These are phyloP conservation scores for Phlogophora meticulosa DNA, from an alignment of 2,888 invertebrate species.

Conservation along the genomic window DNA sequence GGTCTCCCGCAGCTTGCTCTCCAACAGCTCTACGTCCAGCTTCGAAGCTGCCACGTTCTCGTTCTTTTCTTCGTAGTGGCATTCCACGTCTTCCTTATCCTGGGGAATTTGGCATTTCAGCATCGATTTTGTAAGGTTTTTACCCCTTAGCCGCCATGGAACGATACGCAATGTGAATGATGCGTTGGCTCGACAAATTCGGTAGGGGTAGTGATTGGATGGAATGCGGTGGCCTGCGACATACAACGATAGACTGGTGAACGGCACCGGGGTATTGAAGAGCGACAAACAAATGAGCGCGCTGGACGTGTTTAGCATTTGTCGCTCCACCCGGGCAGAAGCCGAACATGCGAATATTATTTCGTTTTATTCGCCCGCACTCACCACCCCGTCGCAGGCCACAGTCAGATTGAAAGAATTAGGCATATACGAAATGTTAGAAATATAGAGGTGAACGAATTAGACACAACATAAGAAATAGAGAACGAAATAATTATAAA, in stretches of 20 bases:
- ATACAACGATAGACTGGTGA: neutral
- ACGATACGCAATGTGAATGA: neutral
- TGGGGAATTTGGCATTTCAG: constrained; percentile 58
- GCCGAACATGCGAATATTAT: neutral
- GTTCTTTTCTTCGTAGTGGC: constrained; percentile 89
- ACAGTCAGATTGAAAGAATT: constrained; percentile 13
- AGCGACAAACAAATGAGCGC: constrained; percentile 1
- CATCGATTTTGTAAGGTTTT: neutral
- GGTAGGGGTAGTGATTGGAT: constrained; percentile 2
- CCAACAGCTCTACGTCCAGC: constrained; percentile 82
- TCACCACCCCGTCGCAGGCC: neutral
- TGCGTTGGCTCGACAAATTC: neutral
- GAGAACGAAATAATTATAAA: constrained; percentile 42
- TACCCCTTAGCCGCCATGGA: neutral
- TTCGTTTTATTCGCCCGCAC: neutral
- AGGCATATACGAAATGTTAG: neutral
- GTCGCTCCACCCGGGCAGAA: too few species aligned
- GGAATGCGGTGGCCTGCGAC: constrained; percentile 6
- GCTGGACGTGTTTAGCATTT: neutral
- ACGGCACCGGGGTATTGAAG: neutral
- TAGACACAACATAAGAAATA: constrained; percentile 27
- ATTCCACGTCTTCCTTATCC: constrained; percentile 89
- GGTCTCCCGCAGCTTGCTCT: constrained; percentile 80
- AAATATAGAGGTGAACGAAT: constrained; percentile 16
- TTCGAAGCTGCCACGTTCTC: constrained; percentile 81